phyloP scores from a whole-genome alignment of 35 echinoderm and acorn worm genomes.

The Ophioderma brevispina region DNA sequence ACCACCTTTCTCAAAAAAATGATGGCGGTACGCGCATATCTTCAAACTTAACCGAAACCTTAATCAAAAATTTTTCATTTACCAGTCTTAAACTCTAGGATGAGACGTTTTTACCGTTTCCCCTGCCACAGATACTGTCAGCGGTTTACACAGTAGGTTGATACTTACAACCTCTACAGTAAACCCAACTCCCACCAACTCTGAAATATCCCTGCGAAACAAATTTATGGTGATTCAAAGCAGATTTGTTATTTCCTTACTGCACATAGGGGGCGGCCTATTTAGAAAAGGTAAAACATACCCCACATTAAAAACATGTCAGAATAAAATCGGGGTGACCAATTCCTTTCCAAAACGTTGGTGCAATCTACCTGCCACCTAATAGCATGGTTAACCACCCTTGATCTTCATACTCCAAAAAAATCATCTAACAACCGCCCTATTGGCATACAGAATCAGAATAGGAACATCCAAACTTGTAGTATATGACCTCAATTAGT shows the following conservation, averaged over 20 bases:
- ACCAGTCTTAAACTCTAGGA: constrained; percentile 17
- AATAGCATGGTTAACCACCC: background rate
- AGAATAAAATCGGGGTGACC: background rate
- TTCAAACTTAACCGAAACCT: background rate
- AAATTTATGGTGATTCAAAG: background rate
- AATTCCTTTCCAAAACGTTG: background rate
- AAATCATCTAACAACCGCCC: background rate
- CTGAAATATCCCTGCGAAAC: background rate
- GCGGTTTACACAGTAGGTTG: background rate
- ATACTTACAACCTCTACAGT: background rate
- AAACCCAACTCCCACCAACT: background rate
- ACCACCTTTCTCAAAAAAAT: background rate
- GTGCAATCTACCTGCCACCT: background rate
- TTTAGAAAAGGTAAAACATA: background rate
- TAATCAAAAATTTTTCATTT: background rate
- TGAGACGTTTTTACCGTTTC: background rate
- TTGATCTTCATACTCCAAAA: background rate
- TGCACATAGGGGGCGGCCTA: background rate
- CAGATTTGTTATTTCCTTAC: constrained; percentile 8
- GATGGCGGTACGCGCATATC: background rate
- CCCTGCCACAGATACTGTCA: background rate
- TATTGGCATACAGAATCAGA: background rate
- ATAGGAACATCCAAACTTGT: background rate
- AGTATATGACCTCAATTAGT: no score
- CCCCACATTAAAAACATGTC: background rate